These are phyloP conservation scores for Liasis olivaceus DNA, from an alignment of 2,797 vertebrate genomes.

Conservation along the genomic window DNA sequence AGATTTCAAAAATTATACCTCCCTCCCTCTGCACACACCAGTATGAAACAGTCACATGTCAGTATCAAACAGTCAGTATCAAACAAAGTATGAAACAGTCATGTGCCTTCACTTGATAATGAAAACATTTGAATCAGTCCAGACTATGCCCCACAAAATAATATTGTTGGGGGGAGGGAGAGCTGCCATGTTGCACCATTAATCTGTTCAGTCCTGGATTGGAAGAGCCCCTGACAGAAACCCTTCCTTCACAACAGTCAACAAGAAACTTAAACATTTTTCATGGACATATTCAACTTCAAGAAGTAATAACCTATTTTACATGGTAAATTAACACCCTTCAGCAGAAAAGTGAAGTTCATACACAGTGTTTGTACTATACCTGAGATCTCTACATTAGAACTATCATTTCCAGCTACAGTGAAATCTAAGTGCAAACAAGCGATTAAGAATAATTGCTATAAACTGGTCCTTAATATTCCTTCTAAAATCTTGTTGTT, in stretches of 20 bases:
- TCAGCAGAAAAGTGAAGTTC: neutral
- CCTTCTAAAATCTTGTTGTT: constrained; percentile 59
- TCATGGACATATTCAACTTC: neutral
- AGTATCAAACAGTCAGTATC: too few species aligned
- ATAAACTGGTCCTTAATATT: constrained; percentile 52
- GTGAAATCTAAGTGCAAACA: constrained; percentile 26
- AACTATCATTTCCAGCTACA: neutral
- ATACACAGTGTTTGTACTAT: neutral
- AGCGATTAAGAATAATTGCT: constrained; percentile 6
- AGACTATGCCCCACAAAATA: neutral
- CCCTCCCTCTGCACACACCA: neutral
- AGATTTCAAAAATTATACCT: neutral
- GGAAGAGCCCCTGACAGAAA: neutral
- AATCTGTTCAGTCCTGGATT: neutral
- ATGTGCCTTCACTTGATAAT: neutral
- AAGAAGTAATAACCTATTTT: neutral
- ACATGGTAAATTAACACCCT: constrained; percentile 5
- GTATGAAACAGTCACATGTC: neutral
- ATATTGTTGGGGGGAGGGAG: neutral
- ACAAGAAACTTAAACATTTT: neutral
- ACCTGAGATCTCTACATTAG: constrained; percentile 17
- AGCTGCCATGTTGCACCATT: neutral
- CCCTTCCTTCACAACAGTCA: neutral
- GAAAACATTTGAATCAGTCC: neutral
- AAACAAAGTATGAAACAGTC: neutral